These are phyloP conservation scores for Homarus gammarus DNA, from an alignment of 2,888 invertebrate species.

Conservation along the genomic window DNA sequence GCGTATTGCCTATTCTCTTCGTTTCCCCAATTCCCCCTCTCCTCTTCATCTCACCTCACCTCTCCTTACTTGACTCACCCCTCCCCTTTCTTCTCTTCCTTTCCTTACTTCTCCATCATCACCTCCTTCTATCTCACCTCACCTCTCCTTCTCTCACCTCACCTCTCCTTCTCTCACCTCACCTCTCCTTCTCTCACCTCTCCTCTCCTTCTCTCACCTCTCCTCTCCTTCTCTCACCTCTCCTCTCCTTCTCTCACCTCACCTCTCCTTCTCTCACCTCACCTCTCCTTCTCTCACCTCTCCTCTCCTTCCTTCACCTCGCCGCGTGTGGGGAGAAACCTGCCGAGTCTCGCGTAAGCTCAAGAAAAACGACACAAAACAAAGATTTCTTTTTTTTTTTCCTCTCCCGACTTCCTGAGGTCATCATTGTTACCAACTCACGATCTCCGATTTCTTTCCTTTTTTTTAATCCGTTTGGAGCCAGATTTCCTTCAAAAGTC, in stretches of 20 bases:
- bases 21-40: neutral
- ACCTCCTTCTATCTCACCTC: no score
- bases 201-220: neutral
- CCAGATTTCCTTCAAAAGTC: no score
- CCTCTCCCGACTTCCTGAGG: neutral
- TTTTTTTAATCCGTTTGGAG: neutral
- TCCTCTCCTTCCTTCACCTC: slow-evolving; percentile 11
- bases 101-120: no score
- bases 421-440: neutral
- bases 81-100: no score
- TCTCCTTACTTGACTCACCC: no score
- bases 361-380: neutral
- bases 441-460: neutral
- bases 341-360: neutral
- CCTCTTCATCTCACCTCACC: no score
- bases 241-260: neutral
- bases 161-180: no score
- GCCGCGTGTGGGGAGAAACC: neutral
- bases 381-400: neutral
- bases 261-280: neutral
- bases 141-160: no score
- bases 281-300: neutral
- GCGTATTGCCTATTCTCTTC: no score
- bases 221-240: neutral
- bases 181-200: no score